Base-by-base conservation (phyloP, 2,888 invertebrate genomes). In the Agapostemon virescens region DNA sequence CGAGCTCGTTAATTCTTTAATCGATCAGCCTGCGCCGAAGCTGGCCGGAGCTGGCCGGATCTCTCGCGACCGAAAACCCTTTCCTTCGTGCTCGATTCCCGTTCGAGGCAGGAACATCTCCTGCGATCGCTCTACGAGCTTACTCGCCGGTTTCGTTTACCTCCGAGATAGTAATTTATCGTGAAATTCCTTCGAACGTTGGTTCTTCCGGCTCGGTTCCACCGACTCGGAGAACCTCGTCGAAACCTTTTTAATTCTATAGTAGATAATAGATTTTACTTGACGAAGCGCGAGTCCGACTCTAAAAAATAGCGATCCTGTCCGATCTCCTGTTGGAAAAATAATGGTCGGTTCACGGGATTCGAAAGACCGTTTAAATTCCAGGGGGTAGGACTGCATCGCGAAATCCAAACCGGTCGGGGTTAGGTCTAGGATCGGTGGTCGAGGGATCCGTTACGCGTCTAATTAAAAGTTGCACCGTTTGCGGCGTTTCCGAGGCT, bases 391-490 rank as follows among this genome's bases (percentile, higher is more conserved):
- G 42, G 17, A 36, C 36, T 30, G 66, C 42, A 79, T 45, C 64
- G 69, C 58, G n/a, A 30, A 76, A 67, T 20, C 26, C 17, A 17
- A 17, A n/a, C 33, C 33, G 40, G 26, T 13, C 26, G 52, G 5
- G 17, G 13, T 55, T 26, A 15, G 26, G 13, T 55, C 26, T 6
- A 20, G 13, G 30, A 58, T 58, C 58, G 58, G 58, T 33, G 58
- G 58, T 17, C 58, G 58, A 15, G 36, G 49, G 45, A 64, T 80
- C 52, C 70, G 38, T 81, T 71, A 45, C 74, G 69, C 71, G 71
- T 78, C 74, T 78, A 81, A 84, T 84, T 84, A 78, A 84, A 84
- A 83, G 81, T 84, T 84, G 38, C 55, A 52, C 49, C 49, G 40
- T 30, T 36, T 61, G 36, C 55, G 52, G 13, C 45, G 45, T 38